These are phyloP conservation scores for Melanchra persicariae DNA, from an alignment of 2,888 invertebrate genomes.

Conservation along the genomic window DNA sequence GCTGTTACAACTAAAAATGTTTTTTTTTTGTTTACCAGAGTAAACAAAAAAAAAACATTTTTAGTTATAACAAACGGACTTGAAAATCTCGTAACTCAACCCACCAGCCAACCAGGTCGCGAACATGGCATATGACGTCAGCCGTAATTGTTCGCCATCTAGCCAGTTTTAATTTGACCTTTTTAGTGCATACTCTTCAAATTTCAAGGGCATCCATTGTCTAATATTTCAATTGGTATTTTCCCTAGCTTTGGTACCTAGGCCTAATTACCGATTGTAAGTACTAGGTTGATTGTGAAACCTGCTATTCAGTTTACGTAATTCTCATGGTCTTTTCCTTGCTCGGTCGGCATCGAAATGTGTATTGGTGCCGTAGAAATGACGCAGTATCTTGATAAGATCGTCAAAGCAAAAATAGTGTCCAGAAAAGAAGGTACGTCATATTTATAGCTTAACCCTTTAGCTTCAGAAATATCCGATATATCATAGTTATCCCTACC, in stretches of 20 bases:
- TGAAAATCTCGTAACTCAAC: slow-evolving; percentile 19
- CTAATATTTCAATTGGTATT: slow-evolving; percentile 56
- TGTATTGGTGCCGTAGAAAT: slow-evolving; percentile 28
- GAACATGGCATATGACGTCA: slow-evolving; percentile 55
- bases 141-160: slow-evolving; percentile 37
- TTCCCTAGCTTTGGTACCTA: slow-evolving; percentile 23
- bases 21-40: too few relatives aligned
- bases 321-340: slow-evolving; percentile 48
- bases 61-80: background rate
- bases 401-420: background rate
- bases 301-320: slow-evolving; percentile 38
- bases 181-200: slow-evolving; percentile 52
- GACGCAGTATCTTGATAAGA: slow-evolving; percentile 27
- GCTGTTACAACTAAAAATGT: too few relatives aligned
- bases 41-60: background rate
- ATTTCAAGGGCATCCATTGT: slow-evolving; percentile 64
- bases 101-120: slow-evolving; percentile 31
- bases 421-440: too few relatives aligned
- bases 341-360: slow-evolving; percentile 20
- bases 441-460: too few relatives aligned
- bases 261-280: slow-evolving; percentile 47
- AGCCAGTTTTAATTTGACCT: slow-evolving; percentile 57
- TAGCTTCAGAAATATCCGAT: too few relatives aligned
- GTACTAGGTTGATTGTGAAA: slow-evolving; percentile 53
- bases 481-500: background rate